Percentiles rank a stretch among this genome's conserved stretches.
Conservation (phyloP, 2,113 vertebrate genomes). For the Mustelus asterias region DNA sequence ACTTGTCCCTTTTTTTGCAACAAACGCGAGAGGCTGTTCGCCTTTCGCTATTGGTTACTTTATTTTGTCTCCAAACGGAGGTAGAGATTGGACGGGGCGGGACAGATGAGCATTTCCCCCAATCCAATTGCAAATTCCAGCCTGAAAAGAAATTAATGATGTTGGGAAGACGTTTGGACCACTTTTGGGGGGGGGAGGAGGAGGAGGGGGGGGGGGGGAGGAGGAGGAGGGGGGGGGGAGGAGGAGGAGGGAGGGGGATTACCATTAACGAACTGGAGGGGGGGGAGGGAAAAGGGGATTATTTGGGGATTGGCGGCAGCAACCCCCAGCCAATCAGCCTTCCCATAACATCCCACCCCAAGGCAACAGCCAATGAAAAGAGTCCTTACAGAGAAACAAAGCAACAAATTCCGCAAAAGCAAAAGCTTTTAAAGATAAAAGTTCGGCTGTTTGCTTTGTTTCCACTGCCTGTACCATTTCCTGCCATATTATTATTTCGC, state of each 20-base stretch:
- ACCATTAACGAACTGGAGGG: neutral
- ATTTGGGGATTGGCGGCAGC: neutral
- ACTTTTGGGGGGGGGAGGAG: neutral
- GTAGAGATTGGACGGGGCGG: neutral
- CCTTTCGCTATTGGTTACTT: neutral
- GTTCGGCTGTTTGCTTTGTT: neutral
- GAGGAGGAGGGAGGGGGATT: neutral
- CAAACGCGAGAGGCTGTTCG: neutral
- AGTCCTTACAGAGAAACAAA: neutral
- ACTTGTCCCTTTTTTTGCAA: neutral
- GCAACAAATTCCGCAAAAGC: conserved; percentile 28
- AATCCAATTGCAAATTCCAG: neutral
- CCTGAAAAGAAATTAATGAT: neutral
- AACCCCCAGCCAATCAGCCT: neutral
- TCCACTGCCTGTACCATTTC: neutral
- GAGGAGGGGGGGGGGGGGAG: too few relatives aligned
- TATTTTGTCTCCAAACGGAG: neutral
- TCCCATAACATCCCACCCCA: neutral
- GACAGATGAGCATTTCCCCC: neutral
- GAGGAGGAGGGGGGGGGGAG: too few relatives aligned
- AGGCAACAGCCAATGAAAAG: neutral
- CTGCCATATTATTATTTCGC: neutral
- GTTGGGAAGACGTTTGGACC: neutral
- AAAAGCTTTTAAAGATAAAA: neutral
- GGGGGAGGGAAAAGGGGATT: neutral